A percentile compares a stretch with the other conserved stretches of the same genome.
Evolutionary conservation across 2,113 vertebrate genomes (phyloP).

Genomic region (Nesospiza acunhae): DNA sequence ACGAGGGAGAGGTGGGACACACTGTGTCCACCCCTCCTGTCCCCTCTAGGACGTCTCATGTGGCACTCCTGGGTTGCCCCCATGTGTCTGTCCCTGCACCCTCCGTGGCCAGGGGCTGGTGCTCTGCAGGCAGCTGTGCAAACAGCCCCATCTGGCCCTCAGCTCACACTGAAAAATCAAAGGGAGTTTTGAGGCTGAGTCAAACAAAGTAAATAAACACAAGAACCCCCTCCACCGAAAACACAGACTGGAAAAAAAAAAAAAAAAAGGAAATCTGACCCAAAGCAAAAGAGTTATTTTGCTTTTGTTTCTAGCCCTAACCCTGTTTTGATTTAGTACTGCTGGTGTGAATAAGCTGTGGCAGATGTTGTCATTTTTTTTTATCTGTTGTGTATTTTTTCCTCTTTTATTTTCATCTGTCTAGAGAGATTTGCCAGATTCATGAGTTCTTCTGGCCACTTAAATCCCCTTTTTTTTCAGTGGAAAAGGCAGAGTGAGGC

Average conservation of each 20-base stretch:
- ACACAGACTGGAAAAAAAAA: neutral
- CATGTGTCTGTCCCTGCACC: neutral
- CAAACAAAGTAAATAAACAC: slow-evolving; percentile 7
- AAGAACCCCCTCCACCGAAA: neutral
- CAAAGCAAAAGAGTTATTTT: slow-evolving; percentile 2
- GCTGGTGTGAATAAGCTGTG: slow-evolving; percentile 28
- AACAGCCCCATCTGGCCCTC: neutral
- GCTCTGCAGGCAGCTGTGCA: slow-evolving; percentile 34
- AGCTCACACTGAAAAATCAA: neutral
- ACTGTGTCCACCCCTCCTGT: neutral
- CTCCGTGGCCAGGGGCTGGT: neutral
- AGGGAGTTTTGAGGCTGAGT: neutral
- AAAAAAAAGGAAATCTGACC: neutral
- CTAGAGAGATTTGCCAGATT: neutral
- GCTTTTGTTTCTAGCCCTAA: slow-evolving; percentile 20
- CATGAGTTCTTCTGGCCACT: neutral
- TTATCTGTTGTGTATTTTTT: neutral
- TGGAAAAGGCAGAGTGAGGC: neutral
- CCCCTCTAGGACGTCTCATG: neutral
- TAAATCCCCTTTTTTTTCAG: neutral
- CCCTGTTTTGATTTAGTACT: slow-evolving; percentile 21
- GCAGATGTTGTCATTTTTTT: slow-evolving; percentile 22
- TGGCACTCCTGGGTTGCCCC: neutral
- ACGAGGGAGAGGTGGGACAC: neutral
- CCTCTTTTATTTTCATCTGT: neutral